A percentile compares a stretch with the other conserved stretches of the same genome.
phyloP scores from a whole-genome alignment of 2,113 vertebrate genomes.

The Tachuris rubrigastra region DNA sequence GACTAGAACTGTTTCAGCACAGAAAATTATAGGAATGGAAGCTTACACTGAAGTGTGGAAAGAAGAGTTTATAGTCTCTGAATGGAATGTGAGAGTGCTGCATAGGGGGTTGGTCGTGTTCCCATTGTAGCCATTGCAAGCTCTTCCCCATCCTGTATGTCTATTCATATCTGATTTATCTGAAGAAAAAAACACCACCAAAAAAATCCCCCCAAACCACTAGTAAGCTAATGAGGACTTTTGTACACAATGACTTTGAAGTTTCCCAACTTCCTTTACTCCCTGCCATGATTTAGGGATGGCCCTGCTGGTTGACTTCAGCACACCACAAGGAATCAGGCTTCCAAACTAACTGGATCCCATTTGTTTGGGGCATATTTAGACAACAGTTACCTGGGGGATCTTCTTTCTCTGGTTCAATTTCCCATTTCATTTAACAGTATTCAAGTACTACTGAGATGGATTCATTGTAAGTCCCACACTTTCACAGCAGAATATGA shows the following conservation, averaged over 20 bases:
- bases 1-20: background rate
- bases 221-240: background rate
- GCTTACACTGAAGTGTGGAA: background rate
- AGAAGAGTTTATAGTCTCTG: background rate
- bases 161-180: background rate
- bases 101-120: background rate
- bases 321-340: background rate
- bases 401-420: background rate
- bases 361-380: background rate
- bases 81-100: background rate
- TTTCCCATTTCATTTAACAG: background rate
- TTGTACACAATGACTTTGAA: background rate
- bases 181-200: background rate
- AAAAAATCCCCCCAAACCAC: background rate
- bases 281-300: background rate
- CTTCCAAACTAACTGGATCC: background rate
- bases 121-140: background rate
- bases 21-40: background rate
- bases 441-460: background rate
- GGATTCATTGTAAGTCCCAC: background rate
- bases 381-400: background rate
- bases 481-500: background rate
- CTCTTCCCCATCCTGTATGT: background rate
- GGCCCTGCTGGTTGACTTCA: background rate
- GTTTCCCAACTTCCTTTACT: background rate